A percentile compares a stretch with the other conserved stretches of the same genome.
phyloP scores from a whole-genome alignment of 2,113 vertebrate species.

The Procapra przewalskii region DNA sequence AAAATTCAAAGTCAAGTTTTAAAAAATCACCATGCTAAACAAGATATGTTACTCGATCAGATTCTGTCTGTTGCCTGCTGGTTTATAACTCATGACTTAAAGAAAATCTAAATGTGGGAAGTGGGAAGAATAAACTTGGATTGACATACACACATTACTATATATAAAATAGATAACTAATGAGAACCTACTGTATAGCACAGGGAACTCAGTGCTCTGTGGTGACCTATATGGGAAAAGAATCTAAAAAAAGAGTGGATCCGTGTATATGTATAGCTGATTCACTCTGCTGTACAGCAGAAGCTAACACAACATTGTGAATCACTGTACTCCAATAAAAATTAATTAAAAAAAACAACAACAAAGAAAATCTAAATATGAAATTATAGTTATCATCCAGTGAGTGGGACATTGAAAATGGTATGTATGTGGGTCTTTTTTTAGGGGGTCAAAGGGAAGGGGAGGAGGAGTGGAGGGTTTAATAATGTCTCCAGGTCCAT shows the following conservation, averaged over 20 bases:
- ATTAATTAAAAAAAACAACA: not conserved
- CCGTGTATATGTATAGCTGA: not conserved
- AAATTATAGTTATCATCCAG: not conserved
- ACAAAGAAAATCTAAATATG: not conserved
- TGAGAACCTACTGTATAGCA: not conserved
- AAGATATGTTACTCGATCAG: not conserved
- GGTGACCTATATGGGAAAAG: not conserved
- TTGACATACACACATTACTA: not conserved
- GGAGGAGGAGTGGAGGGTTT: not conserved
- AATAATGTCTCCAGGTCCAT: not conserved
- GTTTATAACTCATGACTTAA: not conserved
- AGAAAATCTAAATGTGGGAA: not conserved
- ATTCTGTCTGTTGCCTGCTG: not conserved
- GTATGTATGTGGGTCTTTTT: not conserved
- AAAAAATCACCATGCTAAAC: not conserved
- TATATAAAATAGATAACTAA: not conserved
- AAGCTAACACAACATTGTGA: not conserved
- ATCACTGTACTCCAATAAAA: not conserved
- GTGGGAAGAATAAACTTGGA: not conserved
- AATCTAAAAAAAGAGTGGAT: not conserved
- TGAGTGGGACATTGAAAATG: not conserved
- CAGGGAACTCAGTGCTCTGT: not conserved
- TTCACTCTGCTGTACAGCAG: not conserved
- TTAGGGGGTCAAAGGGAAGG: not conserved
- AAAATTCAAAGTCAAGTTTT: not conserved